Evolutionary conservation across 35 echinoderm and acorn worm genomes (phyloP).

Genomic region (Holothuria glaberrima): DNA sequence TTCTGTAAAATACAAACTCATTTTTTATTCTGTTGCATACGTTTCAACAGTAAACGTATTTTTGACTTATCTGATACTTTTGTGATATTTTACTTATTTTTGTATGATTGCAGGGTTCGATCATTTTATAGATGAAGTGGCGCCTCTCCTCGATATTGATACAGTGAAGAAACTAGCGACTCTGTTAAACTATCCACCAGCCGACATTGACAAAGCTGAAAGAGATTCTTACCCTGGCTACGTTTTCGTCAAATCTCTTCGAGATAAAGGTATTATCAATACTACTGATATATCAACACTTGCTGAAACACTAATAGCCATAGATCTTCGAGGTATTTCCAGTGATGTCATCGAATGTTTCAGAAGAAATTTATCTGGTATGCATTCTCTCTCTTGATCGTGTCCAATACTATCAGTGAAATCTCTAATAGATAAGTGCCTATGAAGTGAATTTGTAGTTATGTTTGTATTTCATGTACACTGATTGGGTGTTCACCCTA

Average conservation of each 20-base stretch:
- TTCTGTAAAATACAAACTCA: no score
- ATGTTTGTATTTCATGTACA: no score
- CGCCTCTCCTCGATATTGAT: background rate
- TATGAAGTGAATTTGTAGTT: no score
- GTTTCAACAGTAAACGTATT: no score
- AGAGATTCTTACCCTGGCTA: background rate
- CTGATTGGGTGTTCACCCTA: no score
- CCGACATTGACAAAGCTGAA: background rate
- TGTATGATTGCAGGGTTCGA: background rate
- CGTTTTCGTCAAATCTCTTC: background rate
- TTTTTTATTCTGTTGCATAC: no score
- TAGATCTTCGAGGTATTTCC: background rate
- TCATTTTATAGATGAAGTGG: background rate
- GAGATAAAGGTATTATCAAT: background rate
- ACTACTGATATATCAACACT: background rate
- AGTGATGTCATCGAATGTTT: background rate
- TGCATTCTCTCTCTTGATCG: no score
- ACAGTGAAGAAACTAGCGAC: slow-evolving; percentile 13
- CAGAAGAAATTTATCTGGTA: background rate
- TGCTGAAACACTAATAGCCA: background rate
- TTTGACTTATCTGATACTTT: no score
- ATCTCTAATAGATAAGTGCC: no score
- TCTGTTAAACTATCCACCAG: background rate
- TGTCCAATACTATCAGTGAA: no score
- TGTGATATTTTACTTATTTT: no score